phyloP scores from a whole-genome alignment of 2,113 vertebrate genomes.

The Eulacestoma nigropectus region DNA sequence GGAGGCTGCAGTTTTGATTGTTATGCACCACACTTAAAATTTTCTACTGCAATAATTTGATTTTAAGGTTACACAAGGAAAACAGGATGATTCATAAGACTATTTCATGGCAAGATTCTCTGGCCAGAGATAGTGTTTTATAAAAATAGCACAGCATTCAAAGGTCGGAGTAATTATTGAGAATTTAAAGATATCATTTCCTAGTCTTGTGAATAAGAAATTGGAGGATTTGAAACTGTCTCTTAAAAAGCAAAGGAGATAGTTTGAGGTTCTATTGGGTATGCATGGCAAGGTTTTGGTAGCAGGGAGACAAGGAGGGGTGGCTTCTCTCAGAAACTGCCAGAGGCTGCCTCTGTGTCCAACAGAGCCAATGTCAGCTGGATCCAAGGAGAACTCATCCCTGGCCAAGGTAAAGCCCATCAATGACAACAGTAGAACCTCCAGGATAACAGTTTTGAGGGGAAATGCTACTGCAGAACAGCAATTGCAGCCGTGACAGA shows the following conservation, averaged over 20 bases:
- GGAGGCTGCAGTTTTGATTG: not conserved
- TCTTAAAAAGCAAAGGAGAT: not conserved
- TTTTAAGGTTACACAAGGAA: not conserved
- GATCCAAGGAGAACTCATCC: not conserved
- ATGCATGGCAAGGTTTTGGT: not conserved
- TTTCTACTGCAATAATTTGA: not conserved
- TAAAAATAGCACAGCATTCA: not conserved
- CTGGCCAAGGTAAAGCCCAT: not conserved
- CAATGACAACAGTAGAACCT: rapidly evolving
- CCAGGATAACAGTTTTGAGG: not conserved
- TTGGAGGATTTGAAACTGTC: not conserved
- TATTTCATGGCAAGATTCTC: not conserved
- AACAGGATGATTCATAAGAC: not conserved
- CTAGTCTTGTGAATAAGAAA: not conserved
- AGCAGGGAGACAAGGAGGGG: not conserved
- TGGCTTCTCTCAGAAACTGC: not conserved
- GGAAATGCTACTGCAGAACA: not conserved
- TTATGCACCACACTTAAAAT: not conserved
- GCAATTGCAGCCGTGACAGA: not conserved
- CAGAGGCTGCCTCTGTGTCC: not conserved
- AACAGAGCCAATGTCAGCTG: not conserved
- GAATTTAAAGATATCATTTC: not conserved
- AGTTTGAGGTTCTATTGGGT: not conserved
- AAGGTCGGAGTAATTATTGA: not conserved
- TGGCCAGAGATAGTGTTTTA: not conserved